Evolutionary conservation across 2,113 vertebrate genomes (phyloP), one percentile per base, ranked within the genome.

Genomic region (Pseudopodoces humilis): DNA sequence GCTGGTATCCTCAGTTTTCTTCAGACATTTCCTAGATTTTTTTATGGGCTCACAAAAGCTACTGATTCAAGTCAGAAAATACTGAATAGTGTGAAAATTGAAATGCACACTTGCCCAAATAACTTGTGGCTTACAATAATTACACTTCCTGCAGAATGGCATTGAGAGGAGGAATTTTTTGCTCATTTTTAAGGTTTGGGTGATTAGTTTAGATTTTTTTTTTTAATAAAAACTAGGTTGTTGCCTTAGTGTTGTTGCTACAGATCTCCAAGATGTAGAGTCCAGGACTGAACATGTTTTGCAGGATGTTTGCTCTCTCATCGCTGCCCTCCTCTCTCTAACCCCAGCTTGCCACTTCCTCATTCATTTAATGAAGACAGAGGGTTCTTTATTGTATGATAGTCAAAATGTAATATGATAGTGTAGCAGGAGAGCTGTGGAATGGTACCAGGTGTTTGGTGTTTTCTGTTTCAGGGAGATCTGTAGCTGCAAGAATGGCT

Each of bases 271-370:
- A 68, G 69, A 59, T 1, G 5, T 60, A n/a, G 10, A 0, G 0
- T 83, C 79, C 68, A 81, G 35, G 33, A n/a, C n/a, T 56, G 43
- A 83, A 75, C 23, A 28, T 11, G 33, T 93, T 81, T 67, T 86
- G 28, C 59, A 86, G 64, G 56, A 60, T 83, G 17, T 76, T 44
- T 72, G 7, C 8, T 68, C 33, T 88, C 43, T 68, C 17, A 33
- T 82, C 0, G 0, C 52, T 90, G 58, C 49, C 31, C 41, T 91
- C 6, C 41, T 71, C 55, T 31, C 21, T 31, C 23, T 90, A 62
- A 76, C 17, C 24, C 17, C 46, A 58, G 44, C 41, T 79, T 79
- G 74, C 78, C 49, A 79, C 50, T 95, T 94, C 92, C 90, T 87
- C 31, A n/a, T 79, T 58, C 44, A 64, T 63, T 76, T 84, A 76